Evolutionary conservation across 2,797 vertebrate species (phyloP), one percentile per base, ranked within the genome.

Genomic region (Gila robusta): DNA sequence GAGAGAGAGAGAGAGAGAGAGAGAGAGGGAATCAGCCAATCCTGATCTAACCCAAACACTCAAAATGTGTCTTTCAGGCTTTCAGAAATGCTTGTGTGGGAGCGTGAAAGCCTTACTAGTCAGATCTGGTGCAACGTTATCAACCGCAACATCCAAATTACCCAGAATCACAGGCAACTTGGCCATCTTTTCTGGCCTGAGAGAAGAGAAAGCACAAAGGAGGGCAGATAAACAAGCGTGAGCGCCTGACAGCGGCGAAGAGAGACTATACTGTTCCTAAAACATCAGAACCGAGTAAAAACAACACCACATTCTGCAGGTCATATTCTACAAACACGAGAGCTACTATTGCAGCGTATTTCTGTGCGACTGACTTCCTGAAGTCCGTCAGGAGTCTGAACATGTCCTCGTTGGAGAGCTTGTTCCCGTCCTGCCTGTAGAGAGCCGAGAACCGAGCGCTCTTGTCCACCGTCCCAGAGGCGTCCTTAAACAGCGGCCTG

Each of bases 91-190:
- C 73, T 28, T 64, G 26, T 64, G 62, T 14, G 62, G 0, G 2
- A 32, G 12, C 16, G 79, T 69, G 28, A 82, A 84, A 37, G 73
- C 91, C 96, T 98, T 96, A 99, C 98, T 98, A 88, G 97, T 93
- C 90, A 97, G 94, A 91, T 99, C 98, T 78, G 96, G 96, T 56
- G 97, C 96, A 86, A 98, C 95, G 1, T 95, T 97, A 91, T 99
- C 98, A 83, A 99, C 96, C 7, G 96, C 97, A 81, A 99, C 96
- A 87, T 99, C 98, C 86, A 99, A 92, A 92, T 99, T 99, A 90
- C 98, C 98, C 92, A 99, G 93, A 92, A 99, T 97, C 88, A 99
- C 97, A 9, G 98, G 98, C 82, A 99, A 96, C 91, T 99, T 99
- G 87, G 97, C 96, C 98, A 99, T 98, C 94, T 98, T 99, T 94